Conservation (phyloP, 2,888 invertebrate species). For the Lysandra bellargus region DNA sequence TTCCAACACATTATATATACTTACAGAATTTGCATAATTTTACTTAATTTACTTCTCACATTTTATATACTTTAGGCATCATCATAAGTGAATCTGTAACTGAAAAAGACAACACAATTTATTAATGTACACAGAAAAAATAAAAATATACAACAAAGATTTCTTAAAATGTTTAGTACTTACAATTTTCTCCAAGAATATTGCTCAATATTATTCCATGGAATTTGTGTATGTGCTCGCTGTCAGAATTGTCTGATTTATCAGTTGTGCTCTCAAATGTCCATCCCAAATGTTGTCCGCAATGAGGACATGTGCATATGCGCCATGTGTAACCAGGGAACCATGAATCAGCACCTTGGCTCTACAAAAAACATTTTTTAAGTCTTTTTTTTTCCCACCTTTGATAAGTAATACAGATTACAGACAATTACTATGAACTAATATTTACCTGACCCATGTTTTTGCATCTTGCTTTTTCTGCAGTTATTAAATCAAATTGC, state of each 20-base stretch:
- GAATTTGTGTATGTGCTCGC: constrained; percentile 55
- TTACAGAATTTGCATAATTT: constrained; percentile 22
- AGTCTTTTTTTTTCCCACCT: neutral
- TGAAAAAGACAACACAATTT: constrained; percentile 51
- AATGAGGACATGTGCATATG: constrained; percentile 81
- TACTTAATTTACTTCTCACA: constrained; percentile 34
- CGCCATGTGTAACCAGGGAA: constrained; percentile 85
- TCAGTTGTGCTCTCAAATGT: constrained; percentile 72
- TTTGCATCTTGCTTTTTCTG: constrained; percentile 78
- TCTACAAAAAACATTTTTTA: constrained; percentile 53
- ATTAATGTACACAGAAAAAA: neutral
- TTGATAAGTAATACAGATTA: too few species aligned
- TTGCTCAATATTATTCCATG: constrained; percentile 72
- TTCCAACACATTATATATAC: constrained; percentile 21
- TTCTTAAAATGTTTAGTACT: constrained; percentile 45
- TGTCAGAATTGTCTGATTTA: constrained; percentile 47
- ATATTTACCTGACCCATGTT: constrained; percentile 72
- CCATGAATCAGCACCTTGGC: constrained; percentile 81
- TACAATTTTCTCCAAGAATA: constrained; percentile 75
- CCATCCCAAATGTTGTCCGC: constrained; percentile 83
- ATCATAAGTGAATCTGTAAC: constrained; percentile 80
- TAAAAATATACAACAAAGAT: neutral
- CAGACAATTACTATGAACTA: neutral
- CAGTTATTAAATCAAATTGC: constrained; percentile 75
- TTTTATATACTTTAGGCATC: constrained; percentile 72